Evolutionary conservation across 2,113 vertebrate genomes (phyloP).

Genomic region (Pelobates fuscus): DNA sequence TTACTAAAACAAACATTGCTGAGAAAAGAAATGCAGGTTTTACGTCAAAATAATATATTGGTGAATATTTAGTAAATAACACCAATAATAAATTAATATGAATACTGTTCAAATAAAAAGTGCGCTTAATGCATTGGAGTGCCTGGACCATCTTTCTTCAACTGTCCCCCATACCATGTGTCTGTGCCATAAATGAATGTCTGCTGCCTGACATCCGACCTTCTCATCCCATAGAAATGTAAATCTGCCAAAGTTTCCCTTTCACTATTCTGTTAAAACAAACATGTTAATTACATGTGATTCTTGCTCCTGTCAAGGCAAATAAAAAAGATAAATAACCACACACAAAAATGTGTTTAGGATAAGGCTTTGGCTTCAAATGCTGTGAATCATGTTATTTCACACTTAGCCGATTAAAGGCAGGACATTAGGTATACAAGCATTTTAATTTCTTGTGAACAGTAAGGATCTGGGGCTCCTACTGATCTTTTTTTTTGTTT

Average conservation of each 20-base stretch:
- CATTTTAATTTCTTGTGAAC: not conserved
- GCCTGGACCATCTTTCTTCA: too few species aligned
- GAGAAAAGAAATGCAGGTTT: too few species aligned
- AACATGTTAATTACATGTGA: not conserved
- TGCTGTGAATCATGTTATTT: not conserved
- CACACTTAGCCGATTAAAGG: not conserved
- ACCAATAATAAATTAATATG: too few species aligned
- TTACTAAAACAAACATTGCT: too few species aligned
- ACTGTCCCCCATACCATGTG: too few species aligned
- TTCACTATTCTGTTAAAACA: not conserved
- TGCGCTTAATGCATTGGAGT: too few species aligned
- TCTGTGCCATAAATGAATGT: too few species aligned
- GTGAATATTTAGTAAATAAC: too few species aligned
- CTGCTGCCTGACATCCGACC: too few species aligned
- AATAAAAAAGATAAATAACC: conserved; percentile 17
- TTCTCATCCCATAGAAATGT: not conserved
- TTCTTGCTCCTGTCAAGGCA: not conserved
- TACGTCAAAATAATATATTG: too few species aligned
- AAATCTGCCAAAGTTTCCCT: not conserved
- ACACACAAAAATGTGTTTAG: not conserved
- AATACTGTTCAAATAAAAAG: too few species aligned
- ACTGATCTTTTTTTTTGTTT: not conserved
- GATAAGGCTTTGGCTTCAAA: not conserved
- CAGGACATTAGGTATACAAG: not conserved
- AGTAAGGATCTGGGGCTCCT: not conserved